Conservation (phyloP, 2,113 vertebrate genomes). For the Sinocyclocheilus anshuiensis region DNA sequence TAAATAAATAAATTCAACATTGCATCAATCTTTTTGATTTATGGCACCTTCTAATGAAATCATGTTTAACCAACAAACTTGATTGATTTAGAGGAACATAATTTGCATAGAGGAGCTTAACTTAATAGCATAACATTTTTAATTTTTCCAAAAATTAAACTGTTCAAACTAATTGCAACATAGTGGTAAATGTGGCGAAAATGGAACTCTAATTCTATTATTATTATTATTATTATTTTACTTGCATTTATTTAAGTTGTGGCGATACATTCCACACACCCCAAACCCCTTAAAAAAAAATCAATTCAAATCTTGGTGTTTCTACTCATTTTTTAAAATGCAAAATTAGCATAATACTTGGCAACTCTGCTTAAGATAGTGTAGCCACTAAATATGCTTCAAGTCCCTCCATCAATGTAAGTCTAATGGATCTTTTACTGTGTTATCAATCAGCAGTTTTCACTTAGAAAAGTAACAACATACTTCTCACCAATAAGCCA, state of each 20-base stretch:
- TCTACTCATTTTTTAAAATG: not conserved
- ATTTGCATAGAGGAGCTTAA: not conserved
- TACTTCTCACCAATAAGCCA: not conserved
- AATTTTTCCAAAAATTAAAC: too few species aligned
- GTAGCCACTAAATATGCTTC: not conserved
- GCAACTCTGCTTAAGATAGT: not conserved
- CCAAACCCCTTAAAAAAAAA: too few species aligned
- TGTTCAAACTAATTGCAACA: too few species aligned
- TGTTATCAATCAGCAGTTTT: not conserved
- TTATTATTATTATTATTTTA: too few species aligned
- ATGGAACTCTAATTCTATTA: too few species aligned
- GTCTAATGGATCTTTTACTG: not conserved
- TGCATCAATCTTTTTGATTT: not conserved
- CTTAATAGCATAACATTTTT: too few species aligned
- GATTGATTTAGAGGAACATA: too few species aligned
- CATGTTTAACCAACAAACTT: not conserved
- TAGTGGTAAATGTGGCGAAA: too few species aligned
- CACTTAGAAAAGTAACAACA: not conserved
- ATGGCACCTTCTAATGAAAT: not conserved
- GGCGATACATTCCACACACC: too few species aligned
- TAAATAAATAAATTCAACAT: not conserved
- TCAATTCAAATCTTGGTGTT: not conserved
- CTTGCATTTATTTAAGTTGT: too few species aligned
- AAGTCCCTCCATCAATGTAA: not conserved
- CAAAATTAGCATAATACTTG: not conserved